phyloP scores from a whole-genome alignment of 1,140 invertebrate genomes.

The Anagrus nilaparvatae region DNA sequence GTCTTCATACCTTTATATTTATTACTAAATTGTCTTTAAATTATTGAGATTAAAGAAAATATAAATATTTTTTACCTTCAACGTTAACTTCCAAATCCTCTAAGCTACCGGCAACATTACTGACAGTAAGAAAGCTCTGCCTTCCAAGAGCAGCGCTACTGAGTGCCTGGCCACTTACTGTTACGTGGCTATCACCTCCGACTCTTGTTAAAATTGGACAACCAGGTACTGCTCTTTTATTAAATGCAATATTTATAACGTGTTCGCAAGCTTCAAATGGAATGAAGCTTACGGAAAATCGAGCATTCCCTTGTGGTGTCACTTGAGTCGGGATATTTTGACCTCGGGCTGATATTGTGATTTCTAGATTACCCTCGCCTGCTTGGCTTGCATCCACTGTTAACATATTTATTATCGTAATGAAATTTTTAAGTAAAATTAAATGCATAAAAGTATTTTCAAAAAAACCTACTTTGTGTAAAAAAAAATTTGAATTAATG shows the following conservation, averaged over 20 bases:
- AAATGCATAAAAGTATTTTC: background rate
- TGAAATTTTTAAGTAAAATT: background rate
- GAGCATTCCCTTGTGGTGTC: conserved; percentile 78
- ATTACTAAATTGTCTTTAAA: background rate
- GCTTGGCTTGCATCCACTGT: conserved; percentile 90
- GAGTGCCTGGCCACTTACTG: conserved; percentile 59
- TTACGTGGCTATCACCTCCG: conserved; percentile 58
- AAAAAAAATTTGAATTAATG: background rate
- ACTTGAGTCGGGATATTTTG: conserved; percentile 95
- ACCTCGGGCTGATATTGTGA: conserved; percentile 87
- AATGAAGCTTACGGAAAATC: conserved; percentile 92
- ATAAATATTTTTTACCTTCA: conserved; percentile 68
- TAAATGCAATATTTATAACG: conserved; percentile 92
- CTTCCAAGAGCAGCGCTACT: conserved; percentile 51
- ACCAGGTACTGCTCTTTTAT: conserved; percentile 74
- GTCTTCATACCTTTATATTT: too few relatives aligned
- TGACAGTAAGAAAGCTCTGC: conserved; percentile 53
- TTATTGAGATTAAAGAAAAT: background rate
- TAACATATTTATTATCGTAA: conserved; percentile 10
- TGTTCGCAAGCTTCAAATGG: conserved; percentile 90
- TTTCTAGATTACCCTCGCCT: conserved; percentile 96
- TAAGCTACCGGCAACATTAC: conserved; percentile 66
- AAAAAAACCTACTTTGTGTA: background rate
- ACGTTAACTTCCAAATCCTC: conserved; percentile 91
- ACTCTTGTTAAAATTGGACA: conserved; percentile 71